Base-by-base conservation (phyloP, 2,797 vertebrate species). In the Chrysocyon brachyurus region DNA sequence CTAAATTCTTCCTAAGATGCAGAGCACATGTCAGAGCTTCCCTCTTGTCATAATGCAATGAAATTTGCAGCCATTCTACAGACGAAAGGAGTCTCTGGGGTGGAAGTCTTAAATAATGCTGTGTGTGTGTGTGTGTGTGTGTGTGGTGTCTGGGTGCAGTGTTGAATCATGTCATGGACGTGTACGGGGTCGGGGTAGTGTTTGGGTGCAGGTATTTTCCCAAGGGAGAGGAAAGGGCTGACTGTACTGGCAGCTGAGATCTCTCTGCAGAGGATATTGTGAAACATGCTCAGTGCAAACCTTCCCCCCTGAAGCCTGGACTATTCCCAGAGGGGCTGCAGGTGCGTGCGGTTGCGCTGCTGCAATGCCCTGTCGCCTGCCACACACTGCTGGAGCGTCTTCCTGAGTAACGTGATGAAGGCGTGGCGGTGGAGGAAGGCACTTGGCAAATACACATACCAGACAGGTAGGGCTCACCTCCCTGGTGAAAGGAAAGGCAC, bases 261-360 rank as follows among this genome's bases (percentile, higher is more conserved):
- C 79, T 36, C 36, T 28, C 89, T 24, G 85, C 83, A 54, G 72
- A 87, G 87, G 70, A 96, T 56, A 40, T 2, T 63, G 89, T 77
- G 88, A 98, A 98, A 97, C 16, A 31, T 19, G n/a, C 96, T 94
- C 92, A 78, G 87, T 17, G 93, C 54, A 31, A 91, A 95, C 92
- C 88, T 88, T 66, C 22, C 40, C 92, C 77, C 10, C 12, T 12
- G 56, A 15, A 82, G 85, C 36, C 21, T 2, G 77, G 90, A 54
- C 85, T 11, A 49, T 70, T 73, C 46, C 91, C 0, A 10, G 56
- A 92, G 96, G 92, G 28, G 77, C 78, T 19, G 59, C 54, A 68
- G 79, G 88, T 73, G 66, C 81, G 28, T 14, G 75, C 77, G 15
- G 83, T 12, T 12, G 14, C 91, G 59, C 68, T 0, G 0, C 84